Base-by-base conservation (phyloP, 2,888 invertebrate species). In the Ditylenchus weischeri region DNA sequence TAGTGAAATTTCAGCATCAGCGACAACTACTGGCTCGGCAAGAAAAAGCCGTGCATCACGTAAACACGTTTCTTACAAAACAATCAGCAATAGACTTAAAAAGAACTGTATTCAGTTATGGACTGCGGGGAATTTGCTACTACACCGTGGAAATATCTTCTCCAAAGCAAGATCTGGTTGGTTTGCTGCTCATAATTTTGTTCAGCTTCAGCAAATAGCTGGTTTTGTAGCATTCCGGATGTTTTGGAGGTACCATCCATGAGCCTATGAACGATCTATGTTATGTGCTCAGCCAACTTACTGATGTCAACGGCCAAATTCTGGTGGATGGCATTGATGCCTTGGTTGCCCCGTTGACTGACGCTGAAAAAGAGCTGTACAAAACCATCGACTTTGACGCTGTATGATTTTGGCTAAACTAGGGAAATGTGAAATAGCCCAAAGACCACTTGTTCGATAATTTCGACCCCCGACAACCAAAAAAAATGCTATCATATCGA, bases 21-120 rank as follows among this genome's bases (percentile, higher is more conserved):
- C 29, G 96, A 98, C 84, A 98, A 95, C 85, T 98, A 96, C 84
- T 98, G 96, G 96, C 86, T 98, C 69, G 95, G 96, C 1, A 93
- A 90, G 71, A 90, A 89, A n/a, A 93, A 92, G 83, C 96, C 98
- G 0, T 96, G 96, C 84, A 88, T 98, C 69, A 95, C 95, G 0
- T 96, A 96, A 84, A n/a, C n/a, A n/a, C n/a, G n/a, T 43, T 43
- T 43, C 8, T 43, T 43, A 2, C 15, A 43, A 3, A 10, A 13
- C 43, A 6, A 1, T 21, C 11, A 11, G 11, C 13, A 62, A 15
- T 11, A 21, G 58, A n/a, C 57, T 47, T 19, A 7, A 10, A 7
- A 54, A 15, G 7, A 54, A 10, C 21, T 54, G 13, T 54, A 29
- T 65, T 50, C n/a, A 69, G 35, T 23, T 35, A 21, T 59, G 65